Conservation (phyloP, 2,113 vertebrate genomes). For the Natator depressus region DNA sequence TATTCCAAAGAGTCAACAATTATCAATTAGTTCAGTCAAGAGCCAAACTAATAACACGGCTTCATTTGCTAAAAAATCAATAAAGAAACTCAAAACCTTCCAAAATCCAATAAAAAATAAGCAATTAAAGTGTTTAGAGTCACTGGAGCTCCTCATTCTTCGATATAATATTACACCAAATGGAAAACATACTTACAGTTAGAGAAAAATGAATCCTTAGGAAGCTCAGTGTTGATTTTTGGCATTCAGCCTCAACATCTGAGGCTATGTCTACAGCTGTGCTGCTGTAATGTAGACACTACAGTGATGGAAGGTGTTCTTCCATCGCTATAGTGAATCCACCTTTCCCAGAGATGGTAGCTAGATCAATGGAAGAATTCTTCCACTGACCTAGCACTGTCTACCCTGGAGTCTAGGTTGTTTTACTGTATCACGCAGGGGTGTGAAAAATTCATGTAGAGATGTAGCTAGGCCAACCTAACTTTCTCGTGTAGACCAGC, state of each 20-base stretch:
- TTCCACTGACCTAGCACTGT: background rate
- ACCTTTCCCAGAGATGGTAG: background rate
- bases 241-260: background rate
- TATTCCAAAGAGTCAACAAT: slow-evolving; percentile 22
- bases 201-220: background rate
- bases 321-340: background rate
- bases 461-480: background rate
- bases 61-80: slow-evolving; percentile 54
- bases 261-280: background rate
- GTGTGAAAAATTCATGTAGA: background rate
- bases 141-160: background rate
- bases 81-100: slow-evolving; percentile 46
- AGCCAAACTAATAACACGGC: slow-evolving; percentile 30
- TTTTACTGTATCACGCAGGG: background rate
- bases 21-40: slow-evolving; percentile 67
- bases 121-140: slow-evolving; percentile 39
- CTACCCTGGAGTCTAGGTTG: background rate
- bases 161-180: background rate
- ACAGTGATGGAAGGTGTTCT: background rate
- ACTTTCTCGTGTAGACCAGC: background rate
- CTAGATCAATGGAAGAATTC: background rate
- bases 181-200: background rate
- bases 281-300: background rate
- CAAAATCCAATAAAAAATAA: slow-evolving; percentile 45
- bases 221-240: background rate